Percentiles rank a stretch among this genome's conserved stretches.
These are phyloP conservation scores for Ictalurus punctatus DNA, from an alignment of 2,113 vertebrate genomes.

Conservation along the genomic window DNA sequence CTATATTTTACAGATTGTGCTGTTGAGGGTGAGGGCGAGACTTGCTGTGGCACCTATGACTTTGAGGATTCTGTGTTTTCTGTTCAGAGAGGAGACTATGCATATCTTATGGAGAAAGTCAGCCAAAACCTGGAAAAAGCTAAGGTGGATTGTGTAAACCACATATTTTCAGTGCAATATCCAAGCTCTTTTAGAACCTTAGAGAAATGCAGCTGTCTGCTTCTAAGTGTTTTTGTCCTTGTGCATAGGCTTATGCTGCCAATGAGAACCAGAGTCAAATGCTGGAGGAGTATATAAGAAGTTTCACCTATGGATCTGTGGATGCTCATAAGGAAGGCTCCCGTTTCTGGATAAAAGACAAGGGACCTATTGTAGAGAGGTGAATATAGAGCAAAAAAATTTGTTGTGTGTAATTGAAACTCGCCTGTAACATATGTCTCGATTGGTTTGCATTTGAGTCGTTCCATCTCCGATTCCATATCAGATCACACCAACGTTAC, in stretches of 20 bases:
- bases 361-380: conserved; percentile 91
- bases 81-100: conserved; percentile 85
- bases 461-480: not conserved
- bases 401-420: not conserved
- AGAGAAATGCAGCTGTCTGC: not conserved
- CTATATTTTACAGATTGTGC: conserved; percentile 67
- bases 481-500: not conserved
- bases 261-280: conserved; percentile 83
- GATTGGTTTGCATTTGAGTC: not conserved
- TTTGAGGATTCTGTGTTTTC: conserved; percentile 79
- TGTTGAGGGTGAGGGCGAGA: conserved; percentile 70
- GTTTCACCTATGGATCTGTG: conserved; percentile 83
- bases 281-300: conserved; percentile 80
- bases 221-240: conserved; percentile 8
- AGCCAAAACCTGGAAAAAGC: conserved; percentile 79
- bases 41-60: conserved; percentile 73
- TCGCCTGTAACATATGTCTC: not conserved
- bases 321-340: conserved; percentile 88
- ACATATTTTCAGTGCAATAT: too few relatives aligned
- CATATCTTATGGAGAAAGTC: conserved; percentile 81
- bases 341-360: conserved; percentile 89
- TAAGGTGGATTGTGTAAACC: conserved; percentile 65
- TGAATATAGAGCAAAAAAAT: conserved; percentile 47
- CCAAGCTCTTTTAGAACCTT: not conserved
- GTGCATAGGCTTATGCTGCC: conserved; percentile 75